Evolutionary conservation across 2,888 invertebrate species (phyloP).

Genomic region (Mesorhabditis belari): DNA sequence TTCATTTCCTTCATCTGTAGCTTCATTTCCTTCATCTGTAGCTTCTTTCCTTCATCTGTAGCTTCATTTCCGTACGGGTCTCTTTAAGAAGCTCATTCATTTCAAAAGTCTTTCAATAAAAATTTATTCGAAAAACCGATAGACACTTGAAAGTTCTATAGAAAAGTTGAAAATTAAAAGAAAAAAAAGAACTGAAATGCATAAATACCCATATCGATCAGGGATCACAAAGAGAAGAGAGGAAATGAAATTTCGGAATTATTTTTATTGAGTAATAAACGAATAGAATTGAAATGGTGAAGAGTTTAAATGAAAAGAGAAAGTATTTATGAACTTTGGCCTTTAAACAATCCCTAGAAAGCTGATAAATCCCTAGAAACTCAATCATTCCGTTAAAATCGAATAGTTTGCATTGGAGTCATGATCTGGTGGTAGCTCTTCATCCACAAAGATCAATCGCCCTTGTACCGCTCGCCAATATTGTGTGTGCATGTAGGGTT

Average conservation of each 20-base stretch:
- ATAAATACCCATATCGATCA: not conserved
- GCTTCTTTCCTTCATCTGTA: too few relatives aligned
- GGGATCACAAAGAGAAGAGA: not conserved
- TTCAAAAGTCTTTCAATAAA: too few relatives aligned
- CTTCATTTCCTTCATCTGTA: too few relatives aligned
- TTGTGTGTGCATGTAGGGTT: not conserved
- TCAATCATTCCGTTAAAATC: not conserved
- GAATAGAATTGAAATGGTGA: not conserved
- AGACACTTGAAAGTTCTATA: not conserved
- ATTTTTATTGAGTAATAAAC: not conserved
- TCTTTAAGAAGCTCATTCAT: too few relatives aligned
- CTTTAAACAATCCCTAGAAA: not conserved
- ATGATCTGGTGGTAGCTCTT: not conserved
- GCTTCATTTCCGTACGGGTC: too few relatives aligned
- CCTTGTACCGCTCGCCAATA: not conserved
- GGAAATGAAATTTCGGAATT: not conserved
- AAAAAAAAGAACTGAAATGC: not conserved
- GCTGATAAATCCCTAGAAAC: not conserved
- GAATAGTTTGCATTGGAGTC: not conserved
- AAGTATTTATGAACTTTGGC: too few relatives aligned
- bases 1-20: too few relatives aligned
- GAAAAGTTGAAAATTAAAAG: not conserved
- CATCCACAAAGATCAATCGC: not conserved
- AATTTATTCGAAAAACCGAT: not conserved
- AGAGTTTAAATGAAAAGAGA: not conserved